These are phyloP conservation scores for Microcebus ravelobensis DNA, from an alignment of 2,113 vertebrate species.

Conservation along the genomic window DNA sequence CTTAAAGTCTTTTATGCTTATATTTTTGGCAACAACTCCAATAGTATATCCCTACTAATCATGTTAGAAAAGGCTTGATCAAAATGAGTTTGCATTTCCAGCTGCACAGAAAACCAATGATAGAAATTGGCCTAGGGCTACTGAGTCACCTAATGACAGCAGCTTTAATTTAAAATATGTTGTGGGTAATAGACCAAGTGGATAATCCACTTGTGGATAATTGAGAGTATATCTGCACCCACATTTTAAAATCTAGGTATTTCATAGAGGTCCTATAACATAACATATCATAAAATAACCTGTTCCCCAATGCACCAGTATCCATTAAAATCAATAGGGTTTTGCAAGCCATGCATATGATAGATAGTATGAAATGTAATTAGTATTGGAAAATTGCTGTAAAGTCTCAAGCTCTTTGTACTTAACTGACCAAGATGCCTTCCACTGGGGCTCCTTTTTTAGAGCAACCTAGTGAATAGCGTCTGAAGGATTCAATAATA, in stretches of 20 bases:
- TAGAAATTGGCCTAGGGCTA: constrained; percentile 55
- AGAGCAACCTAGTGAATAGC: constrained; percentile 50
- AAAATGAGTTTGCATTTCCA: constrained; percentile 39
- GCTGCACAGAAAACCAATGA: constrained; percentile 35
- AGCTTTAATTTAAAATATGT: constrained; percentile 77
- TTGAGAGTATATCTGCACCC: constrained; percentile 70
- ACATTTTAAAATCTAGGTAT: constrained; percentile 72
- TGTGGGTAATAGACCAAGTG: constrained; percentile 76
- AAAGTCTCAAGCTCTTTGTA: constrained; percentile 76
- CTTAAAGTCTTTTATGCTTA: background rate
- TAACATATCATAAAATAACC: constrained; percentile 77
- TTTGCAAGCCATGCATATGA: constrained; percentile 81
- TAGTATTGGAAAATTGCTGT: constrained; percentile 81
- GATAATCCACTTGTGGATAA: constrained; percentile 81
- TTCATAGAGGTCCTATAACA: constrained; percentile 67
- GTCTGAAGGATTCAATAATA: constrained; percentile 72
- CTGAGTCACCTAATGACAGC: constrained; percentile 63
- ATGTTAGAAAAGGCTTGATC: constrained; percentile 41
- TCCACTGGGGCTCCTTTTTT: constrained; percentile 67
- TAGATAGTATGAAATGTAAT: constrained; percentile 80
- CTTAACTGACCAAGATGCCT: constrained; percentile 72
- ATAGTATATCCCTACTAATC: background rate
- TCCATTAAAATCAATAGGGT: constrained; percentile 80
- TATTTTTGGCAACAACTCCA: constrained; percentile 14
- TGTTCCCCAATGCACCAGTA: constrained; percentile 70